A percentile compares a stretch with the other conserved stretches of the same genome.
These are phyloP conservation scores for Xenopus borealis DNA, from an alignment of 2,113 vertebrate species.

Conservation along the genomic window DNA sequence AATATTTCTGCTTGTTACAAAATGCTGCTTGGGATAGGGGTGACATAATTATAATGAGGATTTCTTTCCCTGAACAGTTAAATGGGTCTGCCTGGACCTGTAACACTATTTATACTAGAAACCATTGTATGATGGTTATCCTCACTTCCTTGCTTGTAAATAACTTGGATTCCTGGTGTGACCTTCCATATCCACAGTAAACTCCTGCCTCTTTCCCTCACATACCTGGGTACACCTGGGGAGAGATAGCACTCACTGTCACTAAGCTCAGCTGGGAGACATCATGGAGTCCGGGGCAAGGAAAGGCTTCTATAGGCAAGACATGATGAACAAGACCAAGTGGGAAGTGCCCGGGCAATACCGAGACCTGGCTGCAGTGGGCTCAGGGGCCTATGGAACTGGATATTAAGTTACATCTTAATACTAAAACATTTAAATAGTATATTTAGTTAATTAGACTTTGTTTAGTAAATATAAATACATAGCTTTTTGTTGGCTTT, in stretches of 20 bases:
- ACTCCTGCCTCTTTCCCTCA: constrained; percentile 8
- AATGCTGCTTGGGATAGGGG: no score
- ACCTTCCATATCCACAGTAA: background rate
- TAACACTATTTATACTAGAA: background rate
- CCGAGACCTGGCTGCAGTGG: constrained; percentile 24
- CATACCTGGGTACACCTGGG: constrained; percentile 25
- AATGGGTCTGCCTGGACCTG: background rate
- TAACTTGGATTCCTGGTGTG: constrained; percentile 1
- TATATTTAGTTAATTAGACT: no score
- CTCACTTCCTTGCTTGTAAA: background rate
- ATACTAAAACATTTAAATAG: no score
- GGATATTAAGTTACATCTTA: constrained; percentile 34
- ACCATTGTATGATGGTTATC: background rate
- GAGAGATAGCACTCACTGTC: background rate
- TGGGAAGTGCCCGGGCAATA: constrained; percentile 38
- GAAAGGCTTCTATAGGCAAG: constrained; percentile 38
- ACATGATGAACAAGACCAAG: constrained; percentile 39
- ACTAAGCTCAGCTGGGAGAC: background rate
- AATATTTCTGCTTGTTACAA: no score
- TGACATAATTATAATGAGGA: no score
- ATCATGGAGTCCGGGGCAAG: constrained; percentile 23
- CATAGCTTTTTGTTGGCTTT: no score
- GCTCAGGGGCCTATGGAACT: constrained; percentile 39
- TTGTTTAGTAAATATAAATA: no score
- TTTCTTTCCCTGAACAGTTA: background rate